Base-by-base conservation (phyloP, 2,888 invertebrate genomes). In the Synanthedon andrenaeformis region DNA sequence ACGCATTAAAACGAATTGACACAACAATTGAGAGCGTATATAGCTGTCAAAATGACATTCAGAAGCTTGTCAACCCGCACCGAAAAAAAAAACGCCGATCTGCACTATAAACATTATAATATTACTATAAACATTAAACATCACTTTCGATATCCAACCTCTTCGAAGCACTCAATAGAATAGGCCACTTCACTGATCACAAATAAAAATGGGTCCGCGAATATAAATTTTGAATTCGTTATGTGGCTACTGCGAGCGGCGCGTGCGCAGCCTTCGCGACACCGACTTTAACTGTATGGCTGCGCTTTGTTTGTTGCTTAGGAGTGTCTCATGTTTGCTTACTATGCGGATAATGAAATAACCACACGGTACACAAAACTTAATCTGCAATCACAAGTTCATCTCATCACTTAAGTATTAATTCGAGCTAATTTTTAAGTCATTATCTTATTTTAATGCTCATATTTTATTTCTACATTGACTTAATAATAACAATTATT, bases 261-360 rank as follows among this genome's bases (percentile, higher is more conserved):
- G 86, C 86, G 86, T 86, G 86, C 86, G 86, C 82, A 69, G 62
- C 56, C 72, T 63, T 62, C 77, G 83, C 82, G 74, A 67, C 73
- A 76, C 76, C 72, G 74, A 70, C 75, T 82, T 79, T 72, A 79
- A 86, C 86, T 86, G 86, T 74, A 79, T 73, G 35, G 67, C 64
- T 56, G 59, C 63, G 49, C 23, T 49, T 53, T 45, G 51, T 53
- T 53, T 51, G 10, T 5, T 17, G 45, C 23, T 23, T 23, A 51
- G 51, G 4, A 14, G 23, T 51, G 54, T 49, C 49, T 45, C 8
- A 14, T 45, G 13, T 45, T 45, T 45, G n/a, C 14, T 45, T 45
- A 45, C 45, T 49, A 17, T 17, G 49, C 49, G 49, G 49, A 49
- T 45, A 12, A 45, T 14, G 45, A 45, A 45, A n/a, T 14, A 45